phyloP scores from a whole-genome alignment of 2,113 vertebrate genomes.

The Bubo blakistoni region DNA sequence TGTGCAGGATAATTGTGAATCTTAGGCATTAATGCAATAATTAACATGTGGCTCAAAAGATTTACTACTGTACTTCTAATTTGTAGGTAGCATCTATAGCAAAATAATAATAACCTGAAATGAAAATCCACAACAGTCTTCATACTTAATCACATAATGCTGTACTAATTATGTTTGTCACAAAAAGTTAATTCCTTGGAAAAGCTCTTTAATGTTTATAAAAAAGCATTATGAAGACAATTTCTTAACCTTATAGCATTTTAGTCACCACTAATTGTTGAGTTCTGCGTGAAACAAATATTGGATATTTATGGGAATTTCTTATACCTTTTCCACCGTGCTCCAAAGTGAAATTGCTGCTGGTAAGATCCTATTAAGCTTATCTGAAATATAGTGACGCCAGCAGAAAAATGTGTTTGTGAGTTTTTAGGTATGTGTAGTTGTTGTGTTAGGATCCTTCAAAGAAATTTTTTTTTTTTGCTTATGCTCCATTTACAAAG shows the following conservation, averaged over 20 bases:
- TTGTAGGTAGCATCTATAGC: conserved; percentile 21
- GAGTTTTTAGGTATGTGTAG: not conserved
- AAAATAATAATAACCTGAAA: conserved; percentile 42
- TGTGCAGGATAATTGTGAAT: conserved; percentile 27
- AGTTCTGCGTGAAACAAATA: not conserved
- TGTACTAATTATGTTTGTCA: conserved; percentile 52
- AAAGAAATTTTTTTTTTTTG: not conserved
- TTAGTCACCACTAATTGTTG: not conserved
- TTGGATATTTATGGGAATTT: not conserved
- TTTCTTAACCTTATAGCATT: not conserved
- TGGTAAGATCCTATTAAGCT: not conserved
- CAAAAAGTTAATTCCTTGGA: conserved; percentile 15
- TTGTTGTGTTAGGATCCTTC: not conserved
- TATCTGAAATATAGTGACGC: not conserved
- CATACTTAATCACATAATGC: conserved; percentile 29
- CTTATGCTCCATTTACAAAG: conserved; percentile 62
- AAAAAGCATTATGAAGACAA: not conserved
- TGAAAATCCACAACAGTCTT: conserved; percentile 34
- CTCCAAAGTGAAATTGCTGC: not conserved
- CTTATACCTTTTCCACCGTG: not conserved
- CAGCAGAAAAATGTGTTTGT: not conserved
- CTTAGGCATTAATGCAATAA: not conserved
- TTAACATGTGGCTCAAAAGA: not conserved
- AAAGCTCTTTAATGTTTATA: not conserved
- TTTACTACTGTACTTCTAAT: conserved; percentile 27